A percentile compares a stretch with the other conserved stretches of the same genome.
Evolutionary conservation across 2,797 vertebrate species (phyloP).

Genomic region (Cyclura pinguis): DNA sequence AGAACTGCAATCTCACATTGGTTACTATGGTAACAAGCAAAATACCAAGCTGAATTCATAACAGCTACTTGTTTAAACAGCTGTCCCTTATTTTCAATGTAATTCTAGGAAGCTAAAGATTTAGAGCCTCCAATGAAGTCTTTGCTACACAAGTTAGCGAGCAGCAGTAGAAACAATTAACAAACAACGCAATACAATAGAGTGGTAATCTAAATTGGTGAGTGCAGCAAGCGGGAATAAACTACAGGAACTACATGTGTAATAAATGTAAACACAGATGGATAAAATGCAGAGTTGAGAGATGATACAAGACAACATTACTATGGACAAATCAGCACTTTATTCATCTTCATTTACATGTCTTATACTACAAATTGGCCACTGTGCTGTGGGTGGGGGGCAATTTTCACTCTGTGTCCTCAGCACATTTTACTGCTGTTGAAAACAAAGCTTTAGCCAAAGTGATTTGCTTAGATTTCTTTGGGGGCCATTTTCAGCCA

Average conservation of each 20-base stretch:
- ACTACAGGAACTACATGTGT: neutral
- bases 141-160: slow-evolving; percentile 1
- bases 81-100: slow-evolving; percentile 23
- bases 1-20: slow-evolving; percentile 9
- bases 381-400: too few relatives aligned
- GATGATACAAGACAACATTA: neutral
- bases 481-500: too few relatives aligned
- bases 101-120: slow-evolving; percentile 17
- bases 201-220: neutral
- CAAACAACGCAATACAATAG: neutral
- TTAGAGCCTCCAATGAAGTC: slow-evolving; percentile 19
- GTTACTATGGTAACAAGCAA: slow-evolving; percentile 30
- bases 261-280: neutral
- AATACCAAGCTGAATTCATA: slow-evolving; percentile 26
- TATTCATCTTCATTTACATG: neutral
- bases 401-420: too few relatives aligned
- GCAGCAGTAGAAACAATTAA: neutral
- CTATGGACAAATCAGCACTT: neutral
- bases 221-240: neutral
- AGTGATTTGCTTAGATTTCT: too few relatives aligned
- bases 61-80: slow-evolving; percentile 29
- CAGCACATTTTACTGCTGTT: too few relatives aligned
- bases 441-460: too few relatives aligned
- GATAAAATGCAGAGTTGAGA: neutral
- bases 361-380: neutral